Conservation (phyloP, 2,888 invertebrate species). For the Autographa gamma region DNA sequence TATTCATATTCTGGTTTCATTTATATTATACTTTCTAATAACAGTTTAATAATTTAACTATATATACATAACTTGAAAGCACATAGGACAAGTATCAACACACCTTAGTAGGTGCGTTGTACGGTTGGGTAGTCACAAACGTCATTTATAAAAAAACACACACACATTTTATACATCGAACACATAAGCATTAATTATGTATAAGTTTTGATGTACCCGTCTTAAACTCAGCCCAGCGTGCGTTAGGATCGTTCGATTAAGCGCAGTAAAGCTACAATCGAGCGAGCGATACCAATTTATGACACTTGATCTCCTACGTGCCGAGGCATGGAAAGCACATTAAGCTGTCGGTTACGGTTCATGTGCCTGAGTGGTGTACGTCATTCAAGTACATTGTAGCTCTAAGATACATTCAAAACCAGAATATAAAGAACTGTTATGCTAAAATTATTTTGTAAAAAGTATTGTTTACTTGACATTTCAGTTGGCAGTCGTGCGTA, state of each 20-base stretch:
- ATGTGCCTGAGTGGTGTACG: constrained; percentile 45
- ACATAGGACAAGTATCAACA: too few species aligned
- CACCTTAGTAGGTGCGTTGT: too few species aligned
- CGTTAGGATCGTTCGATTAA: constrained; percentile 28
- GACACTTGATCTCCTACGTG: constrained; percentile 48
- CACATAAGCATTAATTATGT: too few species aligned
- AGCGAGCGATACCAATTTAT: constrained; percentile 46
- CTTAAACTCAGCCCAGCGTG: constrained; percentile 6
- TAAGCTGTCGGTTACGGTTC: constrained; percentile 46
- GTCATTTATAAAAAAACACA: too few species aligned
- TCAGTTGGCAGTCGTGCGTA: background rate
- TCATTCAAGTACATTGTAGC: constrained; percentile 33
- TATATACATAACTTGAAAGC: too few species aligned
- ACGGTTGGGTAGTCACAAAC: too few species aligned
- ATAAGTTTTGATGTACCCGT: background rate
- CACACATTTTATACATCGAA: too few species aligned
- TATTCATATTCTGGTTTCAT: too few species aligned
- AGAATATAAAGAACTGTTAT: background rate
- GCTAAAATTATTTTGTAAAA: background rate
- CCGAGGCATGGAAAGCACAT: constrained; percentile 48
- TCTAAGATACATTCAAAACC: constrained; percentile 31
- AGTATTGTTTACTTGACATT: background rate
- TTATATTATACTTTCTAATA: too few species aligned
- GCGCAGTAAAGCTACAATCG: constrained; percentile 36
- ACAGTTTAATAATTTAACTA: too few species aligned